Evolutionary conservation across 2,888 invertebrate species (phyloP), one percentile per base, ranked within the genome.

Genomic region (Habrosyne pyritoides): DNA sequence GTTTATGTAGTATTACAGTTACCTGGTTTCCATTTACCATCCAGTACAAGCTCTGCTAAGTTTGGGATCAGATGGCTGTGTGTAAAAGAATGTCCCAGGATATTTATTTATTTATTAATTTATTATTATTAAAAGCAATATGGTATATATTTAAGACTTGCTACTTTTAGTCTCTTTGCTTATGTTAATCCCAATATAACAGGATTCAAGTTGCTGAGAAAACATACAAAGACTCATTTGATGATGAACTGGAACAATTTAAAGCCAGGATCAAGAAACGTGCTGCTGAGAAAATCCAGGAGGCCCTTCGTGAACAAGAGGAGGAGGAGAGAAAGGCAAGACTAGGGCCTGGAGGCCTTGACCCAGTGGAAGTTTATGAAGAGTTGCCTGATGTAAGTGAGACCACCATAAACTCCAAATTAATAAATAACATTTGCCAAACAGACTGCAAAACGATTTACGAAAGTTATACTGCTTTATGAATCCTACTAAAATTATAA

Each of bases 351-450:
- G 99, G 99, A n/a, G 99, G 99, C 0, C 93, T 99, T 14, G 99
- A 99, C 89, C 99, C 99, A 0, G 94, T 97, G 4, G 99, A 99
- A 92, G 99, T 99, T 0, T 98, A 98, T 80, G 98, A 99, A 77
- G 94, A 96, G 61, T 93, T 99, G 56, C 99, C 99, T 60, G 95
- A 97, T 87, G 97, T 97, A 76, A 86, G 89, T 76, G 14, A 26
- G 1, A 10, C 7, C 5, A n/a, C 1, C n/a, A 48, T n/a, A 2
- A 21, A 22, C n/a, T 3, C 18, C 8, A 18, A 18, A 46, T 18
- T n/a, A n/a, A n/a, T n/a, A n/a, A n/a, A n/a, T n/a, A n/a, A n/a
- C n/a, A n/a, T n/a, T n/a, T n/a, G n/a, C n/a, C n/a, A n/a, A n/a
- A n/a, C n/a, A n/a, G n/a, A n/a, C n/a, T n/a, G n/a, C n/a, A n/a